These are phyloP conservation scores for Archivesica marissinica DNA, from an alignment of 1,140 invertebrate genomes.

Conservation along the genomic window DNA sequence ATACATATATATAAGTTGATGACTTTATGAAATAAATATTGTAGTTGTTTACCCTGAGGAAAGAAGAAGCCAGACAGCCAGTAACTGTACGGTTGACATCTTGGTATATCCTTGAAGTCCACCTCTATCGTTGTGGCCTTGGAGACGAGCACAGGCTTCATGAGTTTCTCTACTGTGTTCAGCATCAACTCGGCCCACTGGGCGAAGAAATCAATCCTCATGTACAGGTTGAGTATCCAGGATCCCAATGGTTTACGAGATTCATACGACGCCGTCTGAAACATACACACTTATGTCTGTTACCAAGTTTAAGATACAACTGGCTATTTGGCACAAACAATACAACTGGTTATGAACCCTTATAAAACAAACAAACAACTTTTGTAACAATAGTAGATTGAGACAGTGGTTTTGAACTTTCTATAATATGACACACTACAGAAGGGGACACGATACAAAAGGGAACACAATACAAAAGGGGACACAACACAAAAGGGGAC, in stretches of 20 bases:
- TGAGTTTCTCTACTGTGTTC: conserved; percentile 72
- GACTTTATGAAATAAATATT: too few relatives aligned
- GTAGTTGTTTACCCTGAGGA: conserved; percentile 89
- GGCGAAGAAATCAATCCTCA: conserved; percentile 89
- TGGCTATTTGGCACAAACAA: too few relatives aligned
- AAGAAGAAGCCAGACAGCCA: conserved; percentile 96
- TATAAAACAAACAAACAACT: too few relatives aligned
- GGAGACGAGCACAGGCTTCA: conserved; percentile 55
- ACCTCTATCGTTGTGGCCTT: conserved; percentile 53
- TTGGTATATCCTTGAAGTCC: conserved; percentile 56
- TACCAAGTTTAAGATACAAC: too few relatives aligned
- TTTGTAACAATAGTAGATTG: too few relatives aligned
- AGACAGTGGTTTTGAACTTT: too few relatives aligned
- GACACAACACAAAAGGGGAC: too few relatives aligned
- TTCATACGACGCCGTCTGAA: conserved; percentile 80
- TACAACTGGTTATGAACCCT: too few relatives aligned
- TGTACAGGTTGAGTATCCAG: conserved; percentile 85
- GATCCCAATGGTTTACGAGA: conserved; percentile 80
- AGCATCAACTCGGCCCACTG: conserved; percentile 78
- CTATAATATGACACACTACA: too few relatives aligned
- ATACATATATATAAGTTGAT: too few relatives aligned
- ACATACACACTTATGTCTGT: conserved; percentile 33
- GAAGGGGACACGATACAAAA: too few relatives aligned
- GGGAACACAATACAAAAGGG: too few relatives aligned
- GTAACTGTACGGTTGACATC: conserved; percentile 78